These are phyloP conservation scores for Uropetala carovei DNA, from an alignment of 2,888 invertebrate genomes.

Conservation along the genomic window DNA sequence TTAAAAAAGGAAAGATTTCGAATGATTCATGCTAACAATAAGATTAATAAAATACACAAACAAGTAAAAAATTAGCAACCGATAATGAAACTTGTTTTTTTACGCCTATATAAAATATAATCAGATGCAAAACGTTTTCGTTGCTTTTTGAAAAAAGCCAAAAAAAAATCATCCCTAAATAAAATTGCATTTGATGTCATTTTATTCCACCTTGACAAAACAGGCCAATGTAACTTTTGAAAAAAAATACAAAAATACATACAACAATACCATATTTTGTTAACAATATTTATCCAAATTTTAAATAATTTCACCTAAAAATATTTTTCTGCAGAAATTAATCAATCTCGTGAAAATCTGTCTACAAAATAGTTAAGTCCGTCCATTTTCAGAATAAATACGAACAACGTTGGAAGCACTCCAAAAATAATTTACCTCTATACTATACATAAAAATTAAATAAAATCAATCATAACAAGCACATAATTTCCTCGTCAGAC, in stretches of 20 bases:
- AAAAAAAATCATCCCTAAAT: background rate
- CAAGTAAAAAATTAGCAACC: background rate
- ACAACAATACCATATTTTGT: background rate
- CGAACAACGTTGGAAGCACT: background rate
- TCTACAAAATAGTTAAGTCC: background rate
- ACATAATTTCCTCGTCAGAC: background rate
- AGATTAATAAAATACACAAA: background rate
- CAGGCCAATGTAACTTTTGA: background rate
- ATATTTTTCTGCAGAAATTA: background rate
- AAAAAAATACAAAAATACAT: background rate
- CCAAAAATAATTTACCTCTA: conserved; percentile 8
- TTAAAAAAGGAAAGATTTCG: too few relatives aligned
- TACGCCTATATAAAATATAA: too few relatives aligned
- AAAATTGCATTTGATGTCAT: background rate
- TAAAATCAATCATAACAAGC: background rate
- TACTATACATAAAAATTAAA: background rate
- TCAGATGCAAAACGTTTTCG: too few relatives aligned
- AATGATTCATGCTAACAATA: too few relatives aligned
- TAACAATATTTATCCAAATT: background rate
- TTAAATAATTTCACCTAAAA: background rate
- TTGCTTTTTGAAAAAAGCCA: too few relatives aligned
- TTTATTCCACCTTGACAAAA: background rate
- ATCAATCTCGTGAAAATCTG: background rate
- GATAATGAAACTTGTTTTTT: background rate
- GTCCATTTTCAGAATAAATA: conserved; percentile 3